Base-by-base conservation (phyloP, 1,140 invertebrate species). In the Battus philenor region DNA sequence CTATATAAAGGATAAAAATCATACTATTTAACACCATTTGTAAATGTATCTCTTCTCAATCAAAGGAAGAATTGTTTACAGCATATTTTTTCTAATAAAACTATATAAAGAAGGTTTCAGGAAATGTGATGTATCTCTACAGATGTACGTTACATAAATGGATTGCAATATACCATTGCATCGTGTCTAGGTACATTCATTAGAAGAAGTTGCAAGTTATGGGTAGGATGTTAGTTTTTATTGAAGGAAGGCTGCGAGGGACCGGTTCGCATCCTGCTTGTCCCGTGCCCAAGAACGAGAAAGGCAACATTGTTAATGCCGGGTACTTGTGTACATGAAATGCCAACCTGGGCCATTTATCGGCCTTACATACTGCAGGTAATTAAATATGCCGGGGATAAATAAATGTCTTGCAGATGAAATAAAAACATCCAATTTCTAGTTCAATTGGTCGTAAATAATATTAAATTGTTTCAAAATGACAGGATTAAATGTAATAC, bases 201-300 rank as follows among this genome's bases (percentile, higher is more conserved):
- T 33, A 33, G 32, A 36, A 33, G 31, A 33, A 18, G 33, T 36
- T 18, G 17, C 33, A 30, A 45, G 36, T 47, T 30, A 44, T 30
- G 24, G 54, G 57, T 57, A 52, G 58, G 57, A 60, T 64, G 54
- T 60, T 60, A 59, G 55, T 68, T 68, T 68, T 65, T 68, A 56
- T 57, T 41, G 41, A 41, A 50, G 26, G 36, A 56, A 49, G 50
- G 48, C 59, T 54, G 61, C 41, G 13, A 39, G 26, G 30, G 69
- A 76, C 75, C 72, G 75, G 75, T 72, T 66, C 45, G 58, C 48
- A 76, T 81, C 77, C 77, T 78, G 72, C 56, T 76, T 57, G 60
- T 66, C 70, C 61, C 65, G 62, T 71, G 67, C 61, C 56, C 44
- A 39, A 55, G 50, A 59, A 62, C 68, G 49, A 66, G 66, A 57